Base-by-base conservation (phyloP, 2,113 vertebrate genomes). In the Gallinago jamesoni region DNA sequence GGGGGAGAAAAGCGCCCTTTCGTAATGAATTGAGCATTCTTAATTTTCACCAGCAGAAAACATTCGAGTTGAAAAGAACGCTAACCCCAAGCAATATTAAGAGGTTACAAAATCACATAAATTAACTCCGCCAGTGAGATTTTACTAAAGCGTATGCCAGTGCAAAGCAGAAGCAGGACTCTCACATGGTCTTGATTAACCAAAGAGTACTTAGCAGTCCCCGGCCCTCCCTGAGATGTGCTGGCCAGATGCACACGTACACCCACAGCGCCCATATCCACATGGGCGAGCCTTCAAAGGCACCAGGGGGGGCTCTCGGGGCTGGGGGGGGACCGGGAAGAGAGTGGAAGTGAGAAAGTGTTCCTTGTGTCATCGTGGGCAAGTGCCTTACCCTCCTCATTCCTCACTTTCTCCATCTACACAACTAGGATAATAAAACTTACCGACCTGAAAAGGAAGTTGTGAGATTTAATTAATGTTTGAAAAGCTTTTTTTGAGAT, bases 361-460 rank as follows among this genome's bases (percentile, higher is more conserved):
- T 87, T 93, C n/a, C 2, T 87, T 70, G 70, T 66, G 90, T 84
- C 39, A 2, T 67, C 68, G 1, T 93, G 75, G 72, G 75, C 84
- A 84, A 93, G 72, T 33, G 85, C 64, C 78, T 91, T 60, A 59
- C 68, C 56, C 95, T 91, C 84, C 25, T 75, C 48, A 24, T 76
- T 89, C 79, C 87, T 90, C 92, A 91, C 94, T 95, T 95, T 93
- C 92, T 89, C 88, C 73, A 47, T 64, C 84, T 84, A 15, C 59
- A 14, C 45, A 59, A 62, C 91, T 93, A 37, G 94, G 80, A 87
- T 91, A 95, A 96, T 94, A 96, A 95, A 97, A 96, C 92, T 92
- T 88, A 92, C 93, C 93, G 95, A 91, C 94, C 96, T 96, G 92
- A 95, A 96, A 96, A 92, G 83, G 84, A 90, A 96, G 92, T 96